These are phyloP conservation scores for Drosophila mulleri DNA, from an alignment of 2,888 invertebrate genomes.

Conservation along the genomic window DNA sequence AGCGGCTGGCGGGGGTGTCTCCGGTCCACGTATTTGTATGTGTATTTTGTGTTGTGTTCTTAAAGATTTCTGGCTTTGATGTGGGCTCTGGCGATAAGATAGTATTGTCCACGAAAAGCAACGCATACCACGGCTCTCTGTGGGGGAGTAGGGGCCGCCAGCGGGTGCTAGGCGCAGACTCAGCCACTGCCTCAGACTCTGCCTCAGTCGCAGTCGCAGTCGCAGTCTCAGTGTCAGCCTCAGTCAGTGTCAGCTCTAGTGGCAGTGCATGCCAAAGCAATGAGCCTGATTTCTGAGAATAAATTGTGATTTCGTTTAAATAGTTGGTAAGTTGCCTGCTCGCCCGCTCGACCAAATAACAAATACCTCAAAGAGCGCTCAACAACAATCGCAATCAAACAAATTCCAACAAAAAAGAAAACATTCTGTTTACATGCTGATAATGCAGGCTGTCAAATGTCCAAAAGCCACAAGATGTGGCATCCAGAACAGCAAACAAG, in stretches of 20 bases:
- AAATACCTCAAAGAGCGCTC: slow-evolving; percentile 31
- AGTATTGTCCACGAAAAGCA: slow-evolving; percentile 38
- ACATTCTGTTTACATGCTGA: slow-evolving; percentile 48
- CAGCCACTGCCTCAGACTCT: slow-evolving; percentile 2
- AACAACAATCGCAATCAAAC: slow-evolving; percentile 47
- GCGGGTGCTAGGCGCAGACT: slow-evolving; percentile 20
- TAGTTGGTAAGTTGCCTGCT: slow-evolving; percentile 42
- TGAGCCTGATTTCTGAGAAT: slow-evolving; percentile 71
- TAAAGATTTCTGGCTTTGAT: slow-evolving; percentile 58
- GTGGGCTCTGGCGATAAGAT: slow-evolving; percentile 56
- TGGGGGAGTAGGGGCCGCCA: slow-evolving; percentile 9
- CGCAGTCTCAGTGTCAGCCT: slow-evolving; percentile 3
- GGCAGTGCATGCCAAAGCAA: slow-evolving; percentile 67
- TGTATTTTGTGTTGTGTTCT: slow-evolving; percentile 38
- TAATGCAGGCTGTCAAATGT: slow-evolving; percentile 43
- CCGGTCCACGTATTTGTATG: slow-evolving; percentile 21
- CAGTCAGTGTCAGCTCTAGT: slow-evolving; percentile 40
- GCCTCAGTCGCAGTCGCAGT: slow-evolving; percentile 7
- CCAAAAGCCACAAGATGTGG: slow-evolving; percentile 24
- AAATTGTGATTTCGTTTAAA: slow-evolving; percentile 64
- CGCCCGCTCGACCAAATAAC: slow-evolving; percentile 27
- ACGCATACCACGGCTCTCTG: neutral
- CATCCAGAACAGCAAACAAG: slow-evolving; percentile 47
- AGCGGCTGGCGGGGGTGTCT: slow-evolving; percentile 18
- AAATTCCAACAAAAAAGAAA: slow-evolving; percentile 24